Percentiles rank a stretch among this genome's conserved stretches.
phyloP scores from a whole-genome alignment of 2,113 vertebrate genomes.

The Mola mola region DNA sequence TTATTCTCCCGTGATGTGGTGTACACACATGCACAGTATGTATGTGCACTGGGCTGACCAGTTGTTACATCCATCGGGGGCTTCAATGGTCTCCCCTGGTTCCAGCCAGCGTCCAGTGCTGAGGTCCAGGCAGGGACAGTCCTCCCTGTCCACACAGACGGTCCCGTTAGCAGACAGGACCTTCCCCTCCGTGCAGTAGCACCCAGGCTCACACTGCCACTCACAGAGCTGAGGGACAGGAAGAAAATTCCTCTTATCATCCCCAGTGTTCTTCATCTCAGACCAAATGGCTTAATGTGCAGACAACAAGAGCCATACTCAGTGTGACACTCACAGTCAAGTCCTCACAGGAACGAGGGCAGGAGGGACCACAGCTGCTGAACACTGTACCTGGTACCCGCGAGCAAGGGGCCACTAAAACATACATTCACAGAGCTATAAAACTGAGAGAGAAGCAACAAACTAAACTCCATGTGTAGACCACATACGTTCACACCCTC shows the following conservation, averaged over 20 bases:
- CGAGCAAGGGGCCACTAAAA: slow-evolving; percentile 81
- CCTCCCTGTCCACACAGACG: slow-evolving; percentile 71
- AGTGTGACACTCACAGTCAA: slow-evolving; percentile 78
- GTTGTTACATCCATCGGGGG: slow-evolving; percentile 86
- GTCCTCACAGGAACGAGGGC: slow-evolving; percentile 89
- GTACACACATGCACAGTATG: background rate
- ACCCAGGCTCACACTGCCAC: slow-evolving; percentile 88
- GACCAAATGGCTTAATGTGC: too few relatives aligned
- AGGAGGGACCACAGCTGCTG: slow-evolving; percentile 87
- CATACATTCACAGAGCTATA: slow-evolving; percentile 8
- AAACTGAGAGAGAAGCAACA: too few relatives aligned
- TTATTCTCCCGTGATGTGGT: background rate
- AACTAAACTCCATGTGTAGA: too few relatives aligned
- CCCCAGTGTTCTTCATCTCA: too few relatives aligned
- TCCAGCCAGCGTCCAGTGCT: slow-evolving; percentile 68
- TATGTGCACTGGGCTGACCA: slow-evolving; percentile 81
- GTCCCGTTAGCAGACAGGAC: slow-evolving; percentile 81
- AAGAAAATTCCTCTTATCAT: too few relatives aligned
- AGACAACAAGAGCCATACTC: background rate
- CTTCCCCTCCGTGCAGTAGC: slow-evolving; percentile 86
- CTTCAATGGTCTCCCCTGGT: slow-evolving; percentile 62
- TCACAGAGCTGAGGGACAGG: slow-evolving; percentile 80
- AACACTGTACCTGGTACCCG: slow-evolving; percentile 80
- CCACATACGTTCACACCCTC: background rate
- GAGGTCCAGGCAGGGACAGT: slow-evolving; percentile 86